These are phyloP conservation scores for Lasioglossum lativentre DNA, from an alignment of 2,888 invertebrate species.

Conservation along the genomic window DNA sequence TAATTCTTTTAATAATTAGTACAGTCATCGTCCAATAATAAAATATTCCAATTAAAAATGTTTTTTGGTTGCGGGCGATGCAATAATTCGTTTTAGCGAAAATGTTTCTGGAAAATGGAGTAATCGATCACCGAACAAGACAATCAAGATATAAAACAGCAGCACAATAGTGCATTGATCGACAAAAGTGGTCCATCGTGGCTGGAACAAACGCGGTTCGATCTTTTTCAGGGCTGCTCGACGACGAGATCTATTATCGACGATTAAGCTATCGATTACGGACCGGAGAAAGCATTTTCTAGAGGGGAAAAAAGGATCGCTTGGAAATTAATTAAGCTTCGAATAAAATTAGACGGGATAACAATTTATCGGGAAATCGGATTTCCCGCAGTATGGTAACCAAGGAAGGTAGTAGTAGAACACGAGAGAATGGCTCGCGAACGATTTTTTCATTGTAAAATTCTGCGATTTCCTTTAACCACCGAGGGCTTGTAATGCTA, in stretches of 20 bases:
- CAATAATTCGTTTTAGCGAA: no score
- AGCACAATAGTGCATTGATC: conserved; percentile 23
- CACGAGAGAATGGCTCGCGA: not conserved
- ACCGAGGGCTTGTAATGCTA: no score
- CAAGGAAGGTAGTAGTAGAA: no score
- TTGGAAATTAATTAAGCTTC: conserved; percentile 65
- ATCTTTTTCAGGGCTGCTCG: conserved; percentile 51
- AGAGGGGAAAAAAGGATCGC: conserved; percentile 35
- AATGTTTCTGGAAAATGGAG: not conserved
- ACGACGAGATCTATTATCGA: conserved; percentile 66
- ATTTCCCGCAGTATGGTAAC: conserved; percentile 51
- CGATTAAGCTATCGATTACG: conserved; percentile 70
- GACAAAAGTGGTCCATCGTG: conserved; percentile 47
- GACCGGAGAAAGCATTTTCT: conserved; percentile 20
- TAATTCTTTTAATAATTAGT: no score
- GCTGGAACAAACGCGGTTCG: conserved; percentile 59
- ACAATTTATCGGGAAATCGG: conserved; percentile 65
- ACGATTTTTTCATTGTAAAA: not conserved
- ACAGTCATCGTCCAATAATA: not conserved
- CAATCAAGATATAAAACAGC: not conserved
- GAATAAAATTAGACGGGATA: conserved; percentile 67
- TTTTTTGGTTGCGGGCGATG: no score
- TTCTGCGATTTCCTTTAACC: no score
- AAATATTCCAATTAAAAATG: not conserved
- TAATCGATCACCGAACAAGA: not conserved